Base-by-base conservation (phyloP, 1,140 invertebrate species). In the Cydia amplana region DNA sequence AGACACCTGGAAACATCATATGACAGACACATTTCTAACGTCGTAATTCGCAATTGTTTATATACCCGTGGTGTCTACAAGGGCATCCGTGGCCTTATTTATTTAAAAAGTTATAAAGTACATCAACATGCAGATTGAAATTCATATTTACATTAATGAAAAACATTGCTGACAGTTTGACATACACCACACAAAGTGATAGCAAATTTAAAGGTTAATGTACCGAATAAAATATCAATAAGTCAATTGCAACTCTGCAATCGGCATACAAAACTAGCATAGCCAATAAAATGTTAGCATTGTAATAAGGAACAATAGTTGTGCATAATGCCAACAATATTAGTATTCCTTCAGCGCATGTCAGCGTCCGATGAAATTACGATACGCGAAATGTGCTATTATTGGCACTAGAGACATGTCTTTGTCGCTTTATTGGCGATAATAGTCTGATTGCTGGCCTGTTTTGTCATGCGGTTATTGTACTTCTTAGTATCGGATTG, bases 321-420 rank as follows among this genome's bases (percentile, higher is more conserved):
- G 28, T 43, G 65, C 28, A 18, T 36, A 40, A 6, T 49, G 70
- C 70, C 70, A 72, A 49, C 14, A 12, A 67, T n/a, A 79, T 82
- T 82, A 77, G 74, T 78, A 83, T 83, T 81, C 82, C 64, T 65
- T 36, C 60, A 28, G 72, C 74, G 74, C 32, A n/a, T 67, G 20
- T 10, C 2, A 64, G 18, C 43, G 55, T 63, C 40, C 77, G 77
- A 79, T 79, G 80, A 83, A 83, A 80, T 83, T 79, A 81, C 80
- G 75, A 83, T 83, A 81, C 73, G 76, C 55, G 36, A 70, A 67
- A 67, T 70, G 65, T n/a, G 32, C 78, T 81, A 83, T 77, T 81
- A 83, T 75, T 83, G 80, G 75, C 46, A 36, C n/a, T 76, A 75
- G 9, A 78, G 79, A 79, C 78, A 82, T 80, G 73, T 74, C 20